A percentile compares a stretch with the other conserved stretches of the same genome.
Conservation (phyloP, 2,888 invertebrate species). For the Drosophila neutralis region DNA sequence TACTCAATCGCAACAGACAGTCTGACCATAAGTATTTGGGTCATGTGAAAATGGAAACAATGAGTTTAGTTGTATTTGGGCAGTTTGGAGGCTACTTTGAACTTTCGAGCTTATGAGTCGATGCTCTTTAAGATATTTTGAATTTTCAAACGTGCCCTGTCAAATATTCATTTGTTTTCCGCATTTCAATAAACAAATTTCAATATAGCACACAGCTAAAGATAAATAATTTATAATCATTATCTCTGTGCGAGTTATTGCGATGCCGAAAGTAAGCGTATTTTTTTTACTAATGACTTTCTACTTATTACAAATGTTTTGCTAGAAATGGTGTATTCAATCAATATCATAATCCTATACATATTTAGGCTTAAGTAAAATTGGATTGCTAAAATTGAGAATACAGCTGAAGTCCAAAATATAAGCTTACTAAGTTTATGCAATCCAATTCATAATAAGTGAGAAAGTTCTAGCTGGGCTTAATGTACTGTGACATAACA, state of each 20-base stretch:
- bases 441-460: neutral
- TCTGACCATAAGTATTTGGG: neutral
- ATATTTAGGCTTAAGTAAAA: neutral
- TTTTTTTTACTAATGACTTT: neutral
- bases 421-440: neutral
- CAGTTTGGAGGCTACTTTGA: neutral
- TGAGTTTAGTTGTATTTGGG: neutral
- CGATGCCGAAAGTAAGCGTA: neutral
- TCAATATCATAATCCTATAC: neutral
- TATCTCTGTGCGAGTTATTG: neutral
- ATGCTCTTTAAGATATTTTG: neutral
- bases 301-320: constrained; percentile 1
- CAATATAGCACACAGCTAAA: neutral
- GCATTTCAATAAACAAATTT: neutral
- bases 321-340: neutral
- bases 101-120: neutral
- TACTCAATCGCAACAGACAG: neutral
- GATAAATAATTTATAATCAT: neutral
- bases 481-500: neutral
- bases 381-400: neutral
- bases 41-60: constrained; percentile 2
- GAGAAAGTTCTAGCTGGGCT: neutral
- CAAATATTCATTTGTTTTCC: neutral
- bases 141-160: neutral
- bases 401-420: neutral